These are phyloP conservation scores for Gymnothorax reevesii DNA, from an alignment of 2,797 vertebrate genomes.

Conservation along the genomic window DNA sequence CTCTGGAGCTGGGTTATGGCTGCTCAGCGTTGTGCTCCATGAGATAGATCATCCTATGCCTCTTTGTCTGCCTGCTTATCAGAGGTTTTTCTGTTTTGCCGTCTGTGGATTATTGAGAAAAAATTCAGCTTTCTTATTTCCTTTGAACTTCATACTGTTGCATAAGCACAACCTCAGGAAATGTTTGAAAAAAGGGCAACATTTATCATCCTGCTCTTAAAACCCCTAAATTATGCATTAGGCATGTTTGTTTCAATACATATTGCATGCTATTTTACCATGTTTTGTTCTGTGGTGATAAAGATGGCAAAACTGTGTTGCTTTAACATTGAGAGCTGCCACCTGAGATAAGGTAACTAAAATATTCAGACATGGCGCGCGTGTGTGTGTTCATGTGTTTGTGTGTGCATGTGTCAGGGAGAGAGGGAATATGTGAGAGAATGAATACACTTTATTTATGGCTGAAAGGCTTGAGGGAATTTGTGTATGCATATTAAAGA, in stretches of 20 bases:
- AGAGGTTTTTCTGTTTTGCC: not conserved
- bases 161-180: not conserved
- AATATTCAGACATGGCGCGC: not conserved
- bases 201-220: not conserved
- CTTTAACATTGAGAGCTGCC: not conserved
- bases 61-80: not conserved
- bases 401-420: not conserved
- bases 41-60: not conserved
- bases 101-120: not conserved
- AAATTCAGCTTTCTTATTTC: not conserved
- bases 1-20: not conserved
- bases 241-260: not conserved
- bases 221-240: not conserved
- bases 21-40: not conserved
- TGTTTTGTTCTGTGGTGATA: not conserved
- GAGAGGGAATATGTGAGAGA: not conserved
- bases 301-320: not conserved
- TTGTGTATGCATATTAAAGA: not conserved
- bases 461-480: not conserved
- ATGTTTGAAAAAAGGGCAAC: not conserved
- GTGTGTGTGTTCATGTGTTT: not conserved
- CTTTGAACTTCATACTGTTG: not conserved
- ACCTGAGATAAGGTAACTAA: not conserved
- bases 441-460: not conserved
- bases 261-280: not conserved